Percentiles rank a stretch among this genome's conserved stretches.
Conservation (phyloP, 2,113 vertebrate genomes). For the Dasyornis broadbenti region DNA sequence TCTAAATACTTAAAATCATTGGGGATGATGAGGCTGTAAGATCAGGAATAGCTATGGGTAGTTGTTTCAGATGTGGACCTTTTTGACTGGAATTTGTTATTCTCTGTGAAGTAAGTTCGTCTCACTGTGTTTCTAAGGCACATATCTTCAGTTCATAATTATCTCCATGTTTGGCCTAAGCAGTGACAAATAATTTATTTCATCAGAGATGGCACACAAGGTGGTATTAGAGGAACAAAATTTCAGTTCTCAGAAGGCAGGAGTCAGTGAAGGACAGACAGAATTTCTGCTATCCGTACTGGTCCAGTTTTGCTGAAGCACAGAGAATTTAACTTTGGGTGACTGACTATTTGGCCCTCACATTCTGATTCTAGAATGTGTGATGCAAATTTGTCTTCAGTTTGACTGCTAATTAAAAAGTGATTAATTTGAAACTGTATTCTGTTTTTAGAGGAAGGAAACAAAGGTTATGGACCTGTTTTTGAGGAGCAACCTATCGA, state of each 20-base stretch:
- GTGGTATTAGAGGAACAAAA: background rate
- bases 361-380: background rate
- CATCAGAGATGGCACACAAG: background rate
- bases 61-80: background rate
- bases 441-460: constrained; percentile 78
- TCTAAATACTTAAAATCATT: background rate
- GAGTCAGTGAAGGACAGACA: background rate
- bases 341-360: background rate
- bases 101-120: background rate
- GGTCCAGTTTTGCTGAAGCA: background rate
- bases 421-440: background rate
- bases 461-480: constrained; percentile 88
- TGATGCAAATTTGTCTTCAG: background rate
- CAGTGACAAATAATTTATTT: background rate
- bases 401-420: background rate
- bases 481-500: constrained; percentile 95
- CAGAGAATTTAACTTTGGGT: background rate
- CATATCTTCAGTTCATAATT: background rate
- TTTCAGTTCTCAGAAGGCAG: background rate
- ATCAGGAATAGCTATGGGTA: background rate
- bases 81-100: background rate
- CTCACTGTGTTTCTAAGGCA: background rate
- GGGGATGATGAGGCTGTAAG: background rate
- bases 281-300: background rate
- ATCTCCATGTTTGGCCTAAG: background rate